Evolutionary conservation across 2,888 invertebrate species (phyloP).

Genomic region (Timandra comae): DNA sequence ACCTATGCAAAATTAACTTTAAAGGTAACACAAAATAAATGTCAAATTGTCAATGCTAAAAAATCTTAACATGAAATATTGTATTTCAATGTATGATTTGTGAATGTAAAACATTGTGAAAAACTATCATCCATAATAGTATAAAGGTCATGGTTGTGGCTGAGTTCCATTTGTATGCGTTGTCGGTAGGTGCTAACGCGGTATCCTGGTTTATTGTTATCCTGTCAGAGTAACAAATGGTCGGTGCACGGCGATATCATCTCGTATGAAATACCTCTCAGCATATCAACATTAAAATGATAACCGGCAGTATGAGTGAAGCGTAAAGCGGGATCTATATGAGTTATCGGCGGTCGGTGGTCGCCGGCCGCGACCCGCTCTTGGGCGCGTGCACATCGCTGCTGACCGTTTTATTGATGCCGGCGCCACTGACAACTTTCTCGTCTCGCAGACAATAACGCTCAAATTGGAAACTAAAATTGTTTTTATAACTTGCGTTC

Average conservation of each 20-base stretch:
- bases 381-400: conserved; percentile 48
- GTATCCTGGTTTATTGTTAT: conserved; percentile 62
- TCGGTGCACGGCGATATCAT: conserved; percentile 48
- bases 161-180: conserved; percentile 57
- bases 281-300: conserved; percentile 51
- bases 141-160: conserved; percentile 48
- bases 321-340: too few species aligned
- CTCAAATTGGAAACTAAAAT: conserved; percentile 70
- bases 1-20: too few species aligned
- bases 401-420: conserved; percentile 66
- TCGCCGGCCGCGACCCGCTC: conserved; percentile 32
- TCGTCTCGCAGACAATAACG: conserved; percentile 68
- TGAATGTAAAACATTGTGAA: conserved; percentile 32
- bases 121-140: conserved; percentile 38
- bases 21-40: too few species aligned
- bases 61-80: conserved; percentile 40
- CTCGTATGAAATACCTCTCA: conserved; percentile 38
- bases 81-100: conserved; percentile 33
- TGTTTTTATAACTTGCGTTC: conserved; percentile 59
- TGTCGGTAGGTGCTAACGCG: conserved; percentile 45
- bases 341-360: conserved; percentile 52
- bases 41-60: too few species aligned
- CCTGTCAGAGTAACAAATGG: conserved; percentile 64
- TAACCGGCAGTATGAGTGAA: conserved; percentile 42
- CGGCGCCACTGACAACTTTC: conserved; percentile 73